Conservation (phyloP, 2,113 vertebrate genomes). For the Syrmaticus mikado region DNA sequence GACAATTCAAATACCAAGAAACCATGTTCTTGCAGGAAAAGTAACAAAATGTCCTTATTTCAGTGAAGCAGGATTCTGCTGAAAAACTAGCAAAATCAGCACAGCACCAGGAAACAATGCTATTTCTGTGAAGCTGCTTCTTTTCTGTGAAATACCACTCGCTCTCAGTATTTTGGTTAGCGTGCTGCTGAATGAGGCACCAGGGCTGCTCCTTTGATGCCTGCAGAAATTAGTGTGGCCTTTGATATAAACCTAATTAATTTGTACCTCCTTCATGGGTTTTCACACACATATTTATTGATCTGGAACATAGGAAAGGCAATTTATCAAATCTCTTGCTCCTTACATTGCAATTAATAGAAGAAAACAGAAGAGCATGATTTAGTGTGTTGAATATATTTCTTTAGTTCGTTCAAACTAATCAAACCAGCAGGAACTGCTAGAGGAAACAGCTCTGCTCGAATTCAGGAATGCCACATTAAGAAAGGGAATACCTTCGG, state of each 20-base stretch:
- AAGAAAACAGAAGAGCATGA: background rate
- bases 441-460: background rate
- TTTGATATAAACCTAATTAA: background rate
- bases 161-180: background rate
- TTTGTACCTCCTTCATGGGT: background rate
- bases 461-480: fast-evolving
- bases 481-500: background rate
- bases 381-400: background rate
- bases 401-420: background rate
- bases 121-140: background rate
- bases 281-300: conserved; percentile 6
- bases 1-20: background rate
- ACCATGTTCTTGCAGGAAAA: background rate
- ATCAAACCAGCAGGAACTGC: background rate
- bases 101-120: background rate
- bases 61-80: background rate
- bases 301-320: background rate
- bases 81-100: background rate
- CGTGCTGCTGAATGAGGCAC: fast-evolving
- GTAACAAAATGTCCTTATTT: background rate
- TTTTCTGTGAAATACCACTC: background rate
- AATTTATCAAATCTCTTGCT: background rate
- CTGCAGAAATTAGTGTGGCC: background rate
- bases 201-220: background rate
- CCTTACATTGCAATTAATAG: background rate